Conservation (phyloP, 30 jellyfish, hydroid and myxozoan species). For the Cassiopea andromeda region DNA sequence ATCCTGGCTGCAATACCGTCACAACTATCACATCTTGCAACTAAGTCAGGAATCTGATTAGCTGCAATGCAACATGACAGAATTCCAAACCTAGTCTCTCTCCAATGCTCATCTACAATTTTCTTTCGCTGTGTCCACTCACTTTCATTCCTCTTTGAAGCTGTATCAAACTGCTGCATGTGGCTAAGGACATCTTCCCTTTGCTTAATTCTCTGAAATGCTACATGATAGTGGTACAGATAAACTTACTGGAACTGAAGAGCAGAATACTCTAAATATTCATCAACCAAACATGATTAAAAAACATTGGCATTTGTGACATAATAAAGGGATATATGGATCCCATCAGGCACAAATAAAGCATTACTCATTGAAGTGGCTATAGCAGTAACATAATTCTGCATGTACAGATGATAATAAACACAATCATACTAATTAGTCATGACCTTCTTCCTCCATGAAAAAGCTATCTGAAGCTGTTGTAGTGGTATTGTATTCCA, state of each 20-base stretch:
- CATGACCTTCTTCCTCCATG: not conserved
- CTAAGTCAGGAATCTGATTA: not conserved
- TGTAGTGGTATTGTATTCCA: not conserved
- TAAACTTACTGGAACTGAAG: not conserved
- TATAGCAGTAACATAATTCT: not conserved
- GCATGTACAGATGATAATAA: not conserved
- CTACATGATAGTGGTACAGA: not conserved
- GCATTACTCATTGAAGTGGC: not conserved
- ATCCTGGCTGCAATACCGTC: conserved; percentile 1
- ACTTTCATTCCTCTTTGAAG: not conserved
- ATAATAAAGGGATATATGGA: not conserved
- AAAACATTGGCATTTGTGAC: not conserved
- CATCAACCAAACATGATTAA: not conserved
- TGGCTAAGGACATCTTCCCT: not conserved
- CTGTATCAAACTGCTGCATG: not conserved
- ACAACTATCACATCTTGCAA: conserved; percentile 5
- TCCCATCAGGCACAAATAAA: not conserved
- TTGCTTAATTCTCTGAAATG: not conserved
- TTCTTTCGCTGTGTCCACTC: not conserved
- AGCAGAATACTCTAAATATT: not conserved
- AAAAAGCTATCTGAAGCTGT: not conserved
- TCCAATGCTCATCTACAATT: not conserved
- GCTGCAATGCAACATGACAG: not conserved
- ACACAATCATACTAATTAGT: not conserved
- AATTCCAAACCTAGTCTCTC: not conserved